Evolutionary conservation across 1,140 invertebrate genomes (phyloP).

Genomic region (Trichoplusia ni): DNA sequence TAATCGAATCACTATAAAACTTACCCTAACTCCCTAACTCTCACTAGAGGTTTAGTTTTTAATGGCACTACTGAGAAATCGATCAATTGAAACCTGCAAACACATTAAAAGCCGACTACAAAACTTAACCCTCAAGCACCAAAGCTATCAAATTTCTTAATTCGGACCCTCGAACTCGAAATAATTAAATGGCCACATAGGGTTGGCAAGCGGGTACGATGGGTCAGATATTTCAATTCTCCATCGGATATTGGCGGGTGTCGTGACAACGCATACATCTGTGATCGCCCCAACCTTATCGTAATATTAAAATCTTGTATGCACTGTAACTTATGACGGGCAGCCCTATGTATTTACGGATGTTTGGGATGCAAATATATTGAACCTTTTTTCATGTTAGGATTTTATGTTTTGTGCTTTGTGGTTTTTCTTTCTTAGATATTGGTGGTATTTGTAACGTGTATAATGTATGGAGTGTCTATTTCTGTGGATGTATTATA

Average conservation of each 20-base stretch:
- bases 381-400: background rate
- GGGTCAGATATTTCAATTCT: constrained; percentile 74
- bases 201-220: background rate
- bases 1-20: too few relatives aligned
- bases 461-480: too few relatives aligned
- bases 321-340: constrained; percentile 43
- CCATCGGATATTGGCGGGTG: constrained; percentile 64
- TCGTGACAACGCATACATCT: constrained; percentile 71
- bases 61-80: too few relatives aligned
- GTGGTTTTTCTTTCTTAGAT: too few relatives aligned
- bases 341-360: constrained; percentile 36
- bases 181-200: constrained; percentile 1
- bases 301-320: constrained; percentile 65
- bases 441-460: too few relatives aligned
- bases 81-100: too few relatives aligned
- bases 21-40: too few relatives aligned
- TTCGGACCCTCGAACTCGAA: background rate
- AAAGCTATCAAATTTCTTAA: too few relatives aligned
- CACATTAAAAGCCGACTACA: too few relatives aligned
- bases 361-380: constrained; percentile 33
- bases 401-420: background rate
- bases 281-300: constrained; percentile 60
- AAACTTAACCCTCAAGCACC: too few relatives aligned
- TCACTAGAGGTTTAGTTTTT: too few relatives aligned
- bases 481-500: too few relatives aligned